Evolutionary conservation across 2,797 vertebrate genomes (phyloP).

Genomic region (Paramormyrops hopkinsi): DNA sequence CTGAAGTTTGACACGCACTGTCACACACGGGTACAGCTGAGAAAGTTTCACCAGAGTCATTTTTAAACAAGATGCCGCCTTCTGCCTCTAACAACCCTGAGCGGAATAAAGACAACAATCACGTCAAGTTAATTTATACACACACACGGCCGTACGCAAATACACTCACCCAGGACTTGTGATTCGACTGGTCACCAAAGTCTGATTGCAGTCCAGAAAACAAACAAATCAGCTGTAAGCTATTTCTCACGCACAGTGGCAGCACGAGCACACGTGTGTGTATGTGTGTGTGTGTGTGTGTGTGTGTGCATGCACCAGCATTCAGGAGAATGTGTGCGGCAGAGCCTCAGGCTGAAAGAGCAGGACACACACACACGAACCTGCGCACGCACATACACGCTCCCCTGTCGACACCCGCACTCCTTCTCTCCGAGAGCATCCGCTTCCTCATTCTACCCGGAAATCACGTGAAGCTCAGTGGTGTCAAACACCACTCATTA

Average conservation of each 20-base stretch:
- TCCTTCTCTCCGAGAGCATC: not conserved
- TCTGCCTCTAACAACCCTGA: not conserved
- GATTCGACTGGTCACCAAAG: constrained; percentile 14
- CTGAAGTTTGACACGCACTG: not conserved
- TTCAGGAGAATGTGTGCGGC: not conserved
- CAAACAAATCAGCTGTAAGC: not conserved
- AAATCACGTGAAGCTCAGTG: constrained; percentile 39
- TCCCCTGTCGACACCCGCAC: not conserved
- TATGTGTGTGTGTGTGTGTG: not conserved
- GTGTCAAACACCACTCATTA: not conserved
- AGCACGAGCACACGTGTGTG: not conserved
- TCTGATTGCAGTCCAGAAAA: constrained; percentile 23
- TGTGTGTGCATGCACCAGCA: not conserved
- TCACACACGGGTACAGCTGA: not conserved
- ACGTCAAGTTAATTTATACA: not conserved
- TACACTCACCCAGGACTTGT: constrained; percentile 28
- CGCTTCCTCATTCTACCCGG: constrained; percentile 62
- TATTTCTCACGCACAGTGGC: constrained; percentile 23
- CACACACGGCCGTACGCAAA: not conserved
- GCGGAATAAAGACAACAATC: not conserved
- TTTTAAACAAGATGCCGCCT: not conserved
- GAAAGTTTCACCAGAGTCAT: not conserved
- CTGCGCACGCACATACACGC: not conserved
- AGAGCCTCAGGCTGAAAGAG: not conserved
- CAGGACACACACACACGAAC: not conserved